Percentiles rank a stretch among this genome's conserved stretches.
These are phyloP conservation scores for Xyrichtys novacula DNA, from an alignment of 2,797 vertebrate species.

Conservation along the genomic window DNA sequence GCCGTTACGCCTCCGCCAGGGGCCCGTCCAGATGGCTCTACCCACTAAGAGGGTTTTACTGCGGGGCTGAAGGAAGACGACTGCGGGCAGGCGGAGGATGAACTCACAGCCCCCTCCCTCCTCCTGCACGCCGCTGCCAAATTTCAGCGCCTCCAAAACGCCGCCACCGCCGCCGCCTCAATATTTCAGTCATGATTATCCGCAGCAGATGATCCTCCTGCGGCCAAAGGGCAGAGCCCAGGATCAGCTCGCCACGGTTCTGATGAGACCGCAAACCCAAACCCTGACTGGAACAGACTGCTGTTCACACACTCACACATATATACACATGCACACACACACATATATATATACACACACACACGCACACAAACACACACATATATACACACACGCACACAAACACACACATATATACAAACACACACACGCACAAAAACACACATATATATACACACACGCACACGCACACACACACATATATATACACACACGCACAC, in stretches of 20 bases:
- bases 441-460: too few relatives aligned
- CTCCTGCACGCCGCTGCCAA: slow-evolving; percentile 55
- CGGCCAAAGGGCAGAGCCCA: slow-evolving; percentile 53
- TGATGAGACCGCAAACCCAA: slow-evolving; percentile 2
- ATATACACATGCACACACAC: slow-evolving; percentile 6
- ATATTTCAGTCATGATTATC: slow-evolving; percentile 78
- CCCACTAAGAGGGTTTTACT: slow-evolving; percentile 85
- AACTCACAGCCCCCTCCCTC: slow-evolving; percentile 38
- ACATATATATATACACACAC: too few relatives aligned
- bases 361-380: too few relatives aligned
- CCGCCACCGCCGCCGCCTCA: slow-evolving; percentile 45
- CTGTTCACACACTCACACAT: background rate
- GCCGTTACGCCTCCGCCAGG: slow-evolving; percentile 80
- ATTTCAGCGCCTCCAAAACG: slow-evolving; percentile 58
- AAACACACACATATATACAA: too few relatives aligned
- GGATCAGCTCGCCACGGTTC: slow-evolving; percentile 12
- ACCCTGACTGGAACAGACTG: background rate
- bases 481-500: too few relatives aligned
- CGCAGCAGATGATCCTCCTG: slow-evolving; percentile 66
- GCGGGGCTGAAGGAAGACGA: slow-evolving; percentile 84
- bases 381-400: too few relatives aligned
- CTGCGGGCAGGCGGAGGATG: slow-evolving; percentile 71
- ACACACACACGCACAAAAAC: too few relatives aligned
- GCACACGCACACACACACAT: too few relatives aligned
- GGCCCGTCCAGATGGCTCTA: slow-evolving; percentile 84